Evolutionary conservation across 2,113 vertebrate species (phyloP), one percentile per base, ranked within the genome.

Genomic region (Scortum barcoo): DNA sequence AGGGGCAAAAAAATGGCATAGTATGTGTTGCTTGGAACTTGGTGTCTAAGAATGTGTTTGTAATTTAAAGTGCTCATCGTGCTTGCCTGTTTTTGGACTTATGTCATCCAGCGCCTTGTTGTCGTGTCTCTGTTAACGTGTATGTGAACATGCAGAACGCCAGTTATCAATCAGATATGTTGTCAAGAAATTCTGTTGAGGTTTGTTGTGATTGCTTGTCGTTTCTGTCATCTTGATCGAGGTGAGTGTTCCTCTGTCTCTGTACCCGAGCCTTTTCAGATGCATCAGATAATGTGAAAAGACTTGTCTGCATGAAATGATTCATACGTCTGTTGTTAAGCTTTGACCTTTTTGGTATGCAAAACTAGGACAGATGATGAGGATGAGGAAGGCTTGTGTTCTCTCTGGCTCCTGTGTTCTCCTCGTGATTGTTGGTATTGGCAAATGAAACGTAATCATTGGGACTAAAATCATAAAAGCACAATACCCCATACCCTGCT

Each of bases 281-380:
- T 79, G 61, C 50, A 63, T 68, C 19, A 70, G 83, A 83, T 83
- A 73, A 74, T 56, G 51, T 66, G 60, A 78, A 83, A 63, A 58
- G 63, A 70, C 63, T 22, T 62, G n/a, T 80, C 50, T 30, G 8
- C 72, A 70, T 81, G 54, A 38, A 40, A 44, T 40, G 62, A 71
- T 65, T 78, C 54, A 51, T 30, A 22, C 78, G 54, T 76, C 24
- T 57, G 28, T 38, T 83, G 65, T 63, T 28, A 68, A 53, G 42
- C 50, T n/a, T 74, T 58, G 54, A 12, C 42, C 16, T 6, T 44
- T 62, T 44, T 62, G 6, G 17, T 46, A 20, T 54, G n/a, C 51
- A 46, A 66, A 75, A 69, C 17, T 24, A 26, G 17, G 13, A 69
- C 22, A 38, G 9, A 40, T 20, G 16, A 61, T 58, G n/a, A 73